phyloP scores from a whole-genome alignment of 2,888 invertebrate species.

The Hirtodrosophila duncani region DNA sequence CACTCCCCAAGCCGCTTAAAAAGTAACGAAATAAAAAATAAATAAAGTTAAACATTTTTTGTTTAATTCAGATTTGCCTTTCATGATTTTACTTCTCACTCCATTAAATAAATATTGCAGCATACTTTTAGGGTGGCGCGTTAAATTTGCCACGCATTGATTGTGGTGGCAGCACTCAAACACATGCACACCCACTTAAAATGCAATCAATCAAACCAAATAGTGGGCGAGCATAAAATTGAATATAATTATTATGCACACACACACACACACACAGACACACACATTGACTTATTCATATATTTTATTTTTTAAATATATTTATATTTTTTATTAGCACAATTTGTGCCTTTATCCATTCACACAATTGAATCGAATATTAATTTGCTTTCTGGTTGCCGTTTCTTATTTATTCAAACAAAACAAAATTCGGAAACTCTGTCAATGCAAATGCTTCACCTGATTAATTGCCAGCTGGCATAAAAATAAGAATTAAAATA shows the following conservation, averaged over 20 bases:
- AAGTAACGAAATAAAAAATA: conserved; percentile 1
- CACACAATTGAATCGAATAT: conserved; percentile 33
- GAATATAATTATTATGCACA: conserved; percentile 50
- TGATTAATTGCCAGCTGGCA: conserved; percentile 6
- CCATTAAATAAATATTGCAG: background rate
- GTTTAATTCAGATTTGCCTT: background rate
- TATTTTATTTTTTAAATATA: conserved; percentile 12
- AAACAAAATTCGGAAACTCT: too few species aligned
- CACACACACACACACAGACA: background rate
- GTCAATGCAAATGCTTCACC: background rate
- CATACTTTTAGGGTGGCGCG: conserved; percentile 1
- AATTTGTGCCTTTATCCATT: conserved; percentile 1
- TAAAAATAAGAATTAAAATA: background rate
- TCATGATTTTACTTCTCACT: background rate
- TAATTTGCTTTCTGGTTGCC: conserved; percentile 21
- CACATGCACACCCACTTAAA: conserved; percentile 49
- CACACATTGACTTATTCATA: conserved; percentile 35
- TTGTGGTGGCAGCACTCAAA: conserved; percentile 4
- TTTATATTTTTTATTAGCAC: conserved; percentile 29
- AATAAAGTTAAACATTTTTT: background rate
- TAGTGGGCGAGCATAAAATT: conserved; percentile 35
- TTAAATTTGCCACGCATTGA: background rate
- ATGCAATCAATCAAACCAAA: conserved; percentile 49
- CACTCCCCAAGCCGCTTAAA: too few species aligned
- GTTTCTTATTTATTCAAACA: conserved; percentile 1